These are phyloP conservation scores for Etia nguti DNA, from an alignment of 2,113 vertebrate genomes.

Conservation along the genomic window DNA sequence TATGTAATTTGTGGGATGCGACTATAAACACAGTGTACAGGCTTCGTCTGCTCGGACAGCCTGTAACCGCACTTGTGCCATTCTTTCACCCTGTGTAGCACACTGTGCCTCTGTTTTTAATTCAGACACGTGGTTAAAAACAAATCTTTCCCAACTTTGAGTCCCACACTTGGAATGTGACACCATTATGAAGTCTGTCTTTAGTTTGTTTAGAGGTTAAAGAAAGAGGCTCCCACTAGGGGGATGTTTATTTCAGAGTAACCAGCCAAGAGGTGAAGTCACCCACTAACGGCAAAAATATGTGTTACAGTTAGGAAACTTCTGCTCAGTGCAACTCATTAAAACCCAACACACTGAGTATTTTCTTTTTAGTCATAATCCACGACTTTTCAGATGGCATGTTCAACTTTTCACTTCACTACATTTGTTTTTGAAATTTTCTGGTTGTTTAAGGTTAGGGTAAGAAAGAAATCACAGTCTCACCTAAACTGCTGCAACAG, in stretches of 20 bases:
- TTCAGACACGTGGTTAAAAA: neutral
- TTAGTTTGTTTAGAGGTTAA: neutral
- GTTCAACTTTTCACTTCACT: neutral
- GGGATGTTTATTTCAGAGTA: neutral
- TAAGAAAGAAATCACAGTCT: neutral
- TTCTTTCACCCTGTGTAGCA: neutral
- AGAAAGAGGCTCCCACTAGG: neutral
- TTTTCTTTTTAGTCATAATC: neutral
- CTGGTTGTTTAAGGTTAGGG: neutral
- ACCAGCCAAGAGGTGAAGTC: neutral
- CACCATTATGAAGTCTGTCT: neutral
- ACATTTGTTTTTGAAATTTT: neutral
- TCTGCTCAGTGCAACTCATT: neutral
- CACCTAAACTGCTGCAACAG: neutral
- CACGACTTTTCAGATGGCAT: rapidly evolving
- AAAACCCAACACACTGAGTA: neutral
- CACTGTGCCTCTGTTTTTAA: neutral
- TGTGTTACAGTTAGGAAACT: neutral
- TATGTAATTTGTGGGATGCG: neutral
- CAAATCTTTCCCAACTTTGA: neutral
- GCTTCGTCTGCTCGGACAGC: neutral
- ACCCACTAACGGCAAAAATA: neutral
- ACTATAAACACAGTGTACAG: neutral
- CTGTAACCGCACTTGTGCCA: neutral
- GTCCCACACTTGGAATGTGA: neutral